phyloP scores from a whole-genome alignment of 1,140 invertebrate genomes.

The Drosophila bifasciata region DNA sequence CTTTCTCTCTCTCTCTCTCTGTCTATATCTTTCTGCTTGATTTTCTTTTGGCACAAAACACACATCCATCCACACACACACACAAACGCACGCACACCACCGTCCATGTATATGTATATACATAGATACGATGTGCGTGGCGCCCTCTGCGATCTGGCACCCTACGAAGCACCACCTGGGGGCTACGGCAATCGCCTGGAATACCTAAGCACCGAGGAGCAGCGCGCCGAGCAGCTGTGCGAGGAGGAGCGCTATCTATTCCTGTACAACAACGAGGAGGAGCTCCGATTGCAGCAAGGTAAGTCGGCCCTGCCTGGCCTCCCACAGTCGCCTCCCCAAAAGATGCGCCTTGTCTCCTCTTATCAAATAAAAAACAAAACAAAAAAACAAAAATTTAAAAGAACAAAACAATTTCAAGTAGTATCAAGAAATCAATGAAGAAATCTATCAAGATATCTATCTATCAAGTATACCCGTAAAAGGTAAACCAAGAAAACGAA shows the following conservation, averaged over 20 bases:
- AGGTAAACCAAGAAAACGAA: slow-evolving; percentile 15
- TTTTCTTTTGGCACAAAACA: slow-evolving; percentile 55
- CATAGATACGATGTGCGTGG: slow-evolving; percentile 97
- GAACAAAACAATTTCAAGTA: slow-evolving; percentile 5
- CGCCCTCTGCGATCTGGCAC: slow-evolving; percentile 91
- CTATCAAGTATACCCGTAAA: slow-evolving; percentile 16
- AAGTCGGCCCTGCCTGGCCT: slow-evolving; percentile 47
- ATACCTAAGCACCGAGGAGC: slow-evolving; percentile 91
- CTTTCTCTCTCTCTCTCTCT: slow-evolving; percentile 32
- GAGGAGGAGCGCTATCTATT: slow-evolving; percentile 96
- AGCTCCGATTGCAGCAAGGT: slow-evolving; percentile 94
- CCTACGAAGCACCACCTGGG: slow-evolving; percentile 89
- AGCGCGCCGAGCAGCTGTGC: slow-evolving; percentile 92
- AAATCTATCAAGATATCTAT: slow-evolving; percentile 24
- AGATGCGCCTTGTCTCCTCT: slow-evolving; percentile 37
- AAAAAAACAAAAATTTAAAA: slow-evolving; percentile 4
- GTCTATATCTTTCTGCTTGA: slow-evolving; percentile 75
- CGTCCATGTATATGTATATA: no score
- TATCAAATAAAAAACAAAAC: slow-evolving; percentile 10
- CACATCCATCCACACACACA: slow-evolving; percentile 16
- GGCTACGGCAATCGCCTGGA: slow-evolving; percentile 88
- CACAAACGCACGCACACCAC: no score
- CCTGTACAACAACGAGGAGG: slow-evolving; percentile 93
- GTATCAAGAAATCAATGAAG: slow-evolving; percentile 12
- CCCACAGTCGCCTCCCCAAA: slow-evolving; percentile 24